Conservation (phyloP, 1,140 invertebrate species). For the Cotesia glomerata region DNA sequence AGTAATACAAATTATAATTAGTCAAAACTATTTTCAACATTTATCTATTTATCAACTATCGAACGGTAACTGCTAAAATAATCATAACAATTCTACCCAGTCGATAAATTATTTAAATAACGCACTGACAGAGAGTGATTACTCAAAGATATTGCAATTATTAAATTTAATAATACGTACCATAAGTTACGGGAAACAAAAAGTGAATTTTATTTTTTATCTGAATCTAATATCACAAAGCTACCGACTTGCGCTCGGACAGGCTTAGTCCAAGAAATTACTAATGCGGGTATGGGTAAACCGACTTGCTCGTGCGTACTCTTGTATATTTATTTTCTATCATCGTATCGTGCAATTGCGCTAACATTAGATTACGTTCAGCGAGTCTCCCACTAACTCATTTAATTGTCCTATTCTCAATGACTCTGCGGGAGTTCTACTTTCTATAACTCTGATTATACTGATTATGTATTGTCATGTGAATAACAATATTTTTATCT, state of each 20-base stretch:
- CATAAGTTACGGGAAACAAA: not conserved
- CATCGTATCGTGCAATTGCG: conserved; percentile 14
- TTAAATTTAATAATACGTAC: no score
- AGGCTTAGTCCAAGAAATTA: not conserved
- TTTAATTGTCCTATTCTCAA: conserved; percentile 18
- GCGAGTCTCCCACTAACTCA: conserved; percentile 22
- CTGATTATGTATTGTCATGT: conserved; percentile 4
- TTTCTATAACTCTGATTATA: conserved; percentile 23
- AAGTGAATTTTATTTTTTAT: not conserved
- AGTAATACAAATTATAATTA: not conserved
- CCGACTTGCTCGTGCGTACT: not conserved
- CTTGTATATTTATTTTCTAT: not conserved
- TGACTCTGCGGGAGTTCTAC: conserved; percentile 25
- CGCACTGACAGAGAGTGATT: no score
- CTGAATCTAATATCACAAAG: not conserved
- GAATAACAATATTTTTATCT: not conserved
- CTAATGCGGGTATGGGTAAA: not conserved
- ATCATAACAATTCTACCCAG: no score
- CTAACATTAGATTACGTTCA: not conserved
- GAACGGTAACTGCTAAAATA: no score
- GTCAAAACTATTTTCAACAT: not conserved
- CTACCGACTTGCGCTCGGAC: not conserved
- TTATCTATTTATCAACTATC: no score
- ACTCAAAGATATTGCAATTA: no score
- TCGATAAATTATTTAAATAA: no score